Percentiles rank a stretch among this genome's conserved stretches.
Evolutionary conservation across 2,113 vertebrate species (phyloP).

Genomic region (Bubo bubo): DNA sequence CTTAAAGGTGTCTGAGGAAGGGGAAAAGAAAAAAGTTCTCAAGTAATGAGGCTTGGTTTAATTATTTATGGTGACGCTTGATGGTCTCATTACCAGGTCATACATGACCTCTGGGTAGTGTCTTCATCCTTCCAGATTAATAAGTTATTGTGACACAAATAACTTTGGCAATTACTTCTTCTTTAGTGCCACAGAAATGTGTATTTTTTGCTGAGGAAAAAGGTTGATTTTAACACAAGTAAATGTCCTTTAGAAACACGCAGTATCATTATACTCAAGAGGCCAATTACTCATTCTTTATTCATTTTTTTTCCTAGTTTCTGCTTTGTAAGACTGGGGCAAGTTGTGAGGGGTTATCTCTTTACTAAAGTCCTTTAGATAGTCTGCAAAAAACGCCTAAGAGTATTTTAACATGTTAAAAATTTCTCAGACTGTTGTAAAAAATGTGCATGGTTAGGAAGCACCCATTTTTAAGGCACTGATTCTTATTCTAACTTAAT

Average conservation of each 20-base stretch:
- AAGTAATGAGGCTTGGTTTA: not conserved
- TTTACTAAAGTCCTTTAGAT: not conserved
- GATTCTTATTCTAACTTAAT: not conserved
- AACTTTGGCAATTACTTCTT: slow-evolving; percentile 11
- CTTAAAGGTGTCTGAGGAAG: not conserved
- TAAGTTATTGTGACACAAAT: slow-evolving; percentile 43
- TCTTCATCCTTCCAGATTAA: slow-evolving; percentile 37
- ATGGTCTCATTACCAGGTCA: slow-evolving; percentile 52
- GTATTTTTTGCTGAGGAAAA: slow-evolving; percentile 5
- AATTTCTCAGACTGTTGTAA: not conserved
- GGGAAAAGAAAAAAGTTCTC: not conserved
- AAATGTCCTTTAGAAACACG: slow-evolving; percentile 67
- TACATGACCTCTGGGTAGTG: slow-evolving; percentile 22
- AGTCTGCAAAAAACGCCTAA: not conserved
- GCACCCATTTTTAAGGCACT: not conserved
- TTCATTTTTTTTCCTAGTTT: not conserved
- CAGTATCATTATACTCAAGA: slow-evolving; percentile 56
- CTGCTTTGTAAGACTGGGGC: not conserved
- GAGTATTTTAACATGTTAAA: not conserved
- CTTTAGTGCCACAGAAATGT: not conserved
- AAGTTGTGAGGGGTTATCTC: not conserved
- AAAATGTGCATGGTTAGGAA: not conserved
- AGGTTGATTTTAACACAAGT: slow-evolving; percentile 30
- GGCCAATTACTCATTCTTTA: slow-evolving; percentile 70
- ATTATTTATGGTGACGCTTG: slow-evolving; percentile 53